Evolutionary conservation across 64 coral and sea anemone genomes (phyloP), one percentile per base, ranked within the genome.

Genomic region (Dendrophyllia cribrosa): DNA sequence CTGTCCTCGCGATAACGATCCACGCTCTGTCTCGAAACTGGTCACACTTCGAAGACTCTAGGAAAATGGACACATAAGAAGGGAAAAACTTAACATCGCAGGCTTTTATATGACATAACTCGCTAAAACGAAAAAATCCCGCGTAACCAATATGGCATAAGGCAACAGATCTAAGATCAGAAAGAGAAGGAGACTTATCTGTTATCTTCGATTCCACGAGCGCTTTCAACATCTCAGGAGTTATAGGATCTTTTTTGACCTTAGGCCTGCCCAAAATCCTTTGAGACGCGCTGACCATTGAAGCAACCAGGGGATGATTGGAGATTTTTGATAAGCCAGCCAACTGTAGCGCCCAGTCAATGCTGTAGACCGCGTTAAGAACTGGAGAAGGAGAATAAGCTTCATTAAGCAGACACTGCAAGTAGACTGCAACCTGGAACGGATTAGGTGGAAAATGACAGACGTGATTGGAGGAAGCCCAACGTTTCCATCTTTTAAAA

Each of bases 121-220:
- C 93, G 75, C 62, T 86, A 59, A 95, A 95, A 16, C 80, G 72
- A 10, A 91, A 74, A 79, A 91, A 87, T n/a, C 72, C 89, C 22
- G 88, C 65, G 79, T 62, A 91, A 91, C 51, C 83, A 79, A 70
- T 79, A n/a, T 73, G 51, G 51, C 80, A 90, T 49, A 86, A 51
- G 13, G 81, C 70, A 22, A 90, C 14, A 11, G 71, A 23, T 78
- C 81, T 73, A 3, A 78, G 25, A 73, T 79, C 82, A 21, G 51
- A 46, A 85, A 87, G 7, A 52, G 88, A 78, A 48, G 61, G 59
- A 66, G 55, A 78, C 8, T 75, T 91, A 86, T 90, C 60, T 86
- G 60, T 79, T 6, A 82, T 73, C 24, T 72, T 82, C 7, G 73
- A 55, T 50, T 48, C 82, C 79, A 66, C 59, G 3, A 86, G 66